Evolutionary conservation across 2,113 vertebrate genomes (phyloP).

Genomic region (Conger conger): DNA sequence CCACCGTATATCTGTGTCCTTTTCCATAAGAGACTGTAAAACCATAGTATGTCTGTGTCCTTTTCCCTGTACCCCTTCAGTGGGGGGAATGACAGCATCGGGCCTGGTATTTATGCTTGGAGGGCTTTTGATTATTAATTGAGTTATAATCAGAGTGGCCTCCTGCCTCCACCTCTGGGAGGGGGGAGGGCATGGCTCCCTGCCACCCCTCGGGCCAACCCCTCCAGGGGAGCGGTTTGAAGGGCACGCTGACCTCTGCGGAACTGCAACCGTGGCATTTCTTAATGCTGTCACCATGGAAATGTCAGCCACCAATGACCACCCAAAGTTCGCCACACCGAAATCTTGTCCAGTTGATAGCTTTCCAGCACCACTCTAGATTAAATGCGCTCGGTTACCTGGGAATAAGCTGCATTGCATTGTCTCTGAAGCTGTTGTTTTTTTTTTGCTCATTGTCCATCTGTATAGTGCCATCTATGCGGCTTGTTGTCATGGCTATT

Average conservation of each 20-base stretch:
- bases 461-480: too few relatives aligned
- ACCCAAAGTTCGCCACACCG: too few relatives aligned
- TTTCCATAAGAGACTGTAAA: too few relatives aligned
- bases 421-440: too few relatives aligned
- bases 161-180: background rate
- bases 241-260: conserved; percentile 37
- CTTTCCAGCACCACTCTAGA: background rate
- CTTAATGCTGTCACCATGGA: background rate
- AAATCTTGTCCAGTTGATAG: background rate
- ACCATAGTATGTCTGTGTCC: too few relatives aligned
- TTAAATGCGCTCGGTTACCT: too few relatives aligned
- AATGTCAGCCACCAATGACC: background rate
- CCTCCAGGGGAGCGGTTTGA: conserved; percentile 33
- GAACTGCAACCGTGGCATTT: background rate
- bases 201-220: conserved; percentile 12
- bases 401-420: too few relatives aligned
- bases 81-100: too few relatives aligned
- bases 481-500: too few relatives aligned
- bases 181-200: background rate
- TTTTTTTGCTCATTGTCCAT: too few relatives aligned
- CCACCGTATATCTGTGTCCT: too few relatives aligned
- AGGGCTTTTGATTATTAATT: conserved; percentile 58
- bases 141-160: conserved; percentile 15
- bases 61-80: background rate
- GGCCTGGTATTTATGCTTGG: conserved; percentile 62